Evolutionary conservation across 2,888 invertebrate species (phyloP), one percentile per base, ranked within the genome.

Genomic region (Theristus sp.): DNA sequence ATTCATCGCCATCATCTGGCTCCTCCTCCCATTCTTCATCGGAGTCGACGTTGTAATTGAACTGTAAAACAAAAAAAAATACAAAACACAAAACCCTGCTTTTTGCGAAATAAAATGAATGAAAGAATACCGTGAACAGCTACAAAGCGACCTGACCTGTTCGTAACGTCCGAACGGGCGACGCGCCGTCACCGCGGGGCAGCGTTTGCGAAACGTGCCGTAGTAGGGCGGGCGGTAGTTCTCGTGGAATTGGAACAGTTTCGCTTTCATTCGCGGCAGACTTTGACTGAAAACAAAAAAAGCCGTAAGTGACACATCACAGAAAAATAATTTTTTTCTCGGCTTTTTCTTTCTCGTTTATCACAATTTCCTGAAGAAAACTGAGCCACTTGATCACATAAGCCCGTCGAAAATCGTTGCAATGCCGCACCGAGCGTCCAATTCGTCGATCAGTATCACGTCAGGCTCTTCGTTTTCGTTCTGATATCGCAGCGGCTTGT

Each of bases 1-100:
- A 69, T 53, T 71, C 71, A 29, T 71, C 71, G 22, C 66, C 68
- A 55, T 71, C 71, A 1, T 66, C 66, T 22, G 67, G 69, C 47
- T 71, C 71, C 17, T 69, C 67, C 57, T 70, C 71, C 71, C 71
- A 71, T 29, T 71, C 71, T 1, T 65, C 66, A 60, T 69, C 71
- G 1, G 71, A 71, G 56, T 72, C 69, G 49, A 62, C 57, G 27
- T 67, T 62, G 58, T 69, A 69, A 52, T 64, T 59, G 47, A 68
- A 20, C 13, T 58, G 49, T 20, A 49, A 49, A 10, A 49, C 6
- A 38, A 38, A 38, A 17, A 6, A 38, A 38, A 6, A 38, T 38
- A 13, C 38, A 17, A 38, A 13, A 17, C 38, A 13, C 38, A 38
- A 13, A 38, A 38, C 38, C 10, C 38, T 6, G 10, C 6, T 38